These are phyloP conservation scores for Chrysaora quinquecirrha DNA, from an alignment of 30 jellyfish, hydroid and myxozoan genomes.

Conservation along the genomic window DNA sequence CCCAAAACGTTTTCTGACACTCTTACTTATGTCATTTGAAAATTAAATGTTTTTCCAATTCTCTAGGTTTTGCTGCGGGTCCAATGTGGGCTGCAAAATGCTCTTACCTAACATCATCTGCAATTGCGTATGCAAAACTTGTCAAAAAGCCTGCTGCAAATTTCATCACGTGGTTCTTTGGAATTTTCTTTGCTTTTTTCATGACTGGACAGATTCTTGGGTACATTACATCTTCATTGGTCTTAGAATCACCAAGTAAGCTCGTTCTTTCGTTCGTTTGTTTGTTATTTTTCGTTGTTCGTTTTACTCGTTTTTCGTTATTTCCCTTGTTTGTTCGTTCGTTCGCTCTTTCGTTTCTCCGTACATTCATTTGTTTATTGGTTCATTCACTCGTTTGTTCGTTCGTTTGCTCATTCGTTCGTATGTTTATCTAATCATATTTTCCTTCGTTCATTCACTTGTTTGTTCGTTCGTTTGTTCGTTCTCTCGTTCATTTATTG, in stretches of 20 bases:
- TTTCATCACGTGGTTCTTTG: slow-evolving; percentile 36
- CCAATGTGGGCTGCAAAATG: slow-evolving; percentile 64
- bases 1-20: too few relatives aligned
- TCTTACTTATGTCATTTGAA: neutral
- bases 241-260: slow-evolving; percentile 45
- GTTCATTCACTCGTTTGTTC: neutral
- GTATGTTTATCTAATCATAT: neutral
- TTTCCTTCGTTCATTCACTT: too few relatives aligned
- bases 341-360: neutral
- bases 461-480: too few relatives aligned
- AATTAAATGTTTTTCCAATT: too few relatives aligned
- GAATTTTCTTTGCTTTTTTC: slow-evolving; percentile 22
- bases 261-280: too few relatives aligned
- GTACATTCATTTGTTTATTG: neutral
- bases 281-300: neutral
- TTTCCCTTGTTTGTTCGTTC: too few relatives aligned
- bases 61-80: slow-evolving; percentile 54
- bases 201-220: slow-evolving; percentile 32
- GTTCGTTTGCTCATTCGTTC: neutral
- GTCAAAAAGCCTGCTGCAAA: slow-evolving; percentile 13
- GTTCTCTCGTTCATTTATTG: too few relatives aligned
- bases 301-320: neutral
- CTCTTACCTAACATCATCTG: slow-evolving; percentile 31
- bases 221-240: slow-evolving; percentile 14
- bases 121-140: slow-evolving; percentile 32